Conservation (phyloP, 2,797 vertebrate species). For the Characodon lateralis region DNA sequence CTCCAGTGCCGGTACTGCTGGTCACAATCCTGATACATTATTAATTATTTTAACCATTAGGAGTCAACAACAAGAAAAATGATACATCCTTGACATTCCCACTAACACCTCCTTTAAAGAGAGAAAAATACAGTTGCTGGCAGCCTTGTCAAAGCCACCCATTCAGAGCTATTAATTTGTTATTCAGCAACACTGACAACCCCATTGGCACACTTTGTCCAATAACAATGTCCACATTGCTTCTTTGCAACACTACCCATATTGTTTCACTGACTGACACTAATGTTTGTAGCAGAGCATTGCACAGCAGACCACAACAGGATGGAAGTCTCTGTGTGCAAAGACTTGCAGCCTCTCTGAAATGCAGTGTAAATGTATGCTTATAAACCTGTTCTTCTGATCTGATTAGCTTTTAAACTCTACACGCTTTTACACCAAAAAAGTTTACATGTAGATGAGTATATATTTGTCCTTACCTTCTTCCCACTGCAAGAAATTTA, state of each 20-base stretch:
- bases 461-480: constrained; percentile 75
- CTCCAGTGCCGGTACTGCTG: not conserved
- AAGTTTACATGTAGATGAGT: not conserved
- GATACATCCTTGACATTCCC: constrained; percentile 19
- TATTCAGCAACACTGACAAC: constrained; percentile 63
- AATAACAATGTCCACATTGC: constrained; percentile 58
- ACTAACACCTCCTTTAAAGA: constrained; percentile 14
- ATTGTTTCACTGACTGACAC: constrained; percentile 63
- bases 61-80: constrained; percentile 26
- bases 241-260: constrained; percentile 57
- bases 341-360: constrained; percentile 1
- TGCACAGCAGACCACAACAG: constrained; percentile 19
- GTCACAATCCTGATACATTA: constrained; percentile 2
- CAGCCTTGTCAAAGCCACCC: constrained; percentile 41
- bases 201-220: constrained; percentile 50
- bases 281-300: constrained; percentile 30
- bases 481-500: constrained; percentile 87
- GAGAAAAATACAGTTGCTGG: constrained; percentile 30
- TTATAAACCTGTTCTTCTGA: too few relatives aligned
- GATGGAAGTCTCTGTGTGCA: not conserved
- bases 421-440: not conserved
- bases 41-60: constrained; percentile 11
- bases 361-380: not conserved
- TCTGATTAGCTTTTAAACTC: not conserved
- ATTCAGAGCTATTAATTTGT: constrained; percentile 61